Percentiles rank a stretch among this genome's conserved stretches.
These are phyloP conservation scores for Ataeniobius toweri DNA, from an alignment of 2,797 vertebrate genomes.

Conservation along the genomic window DNA sequence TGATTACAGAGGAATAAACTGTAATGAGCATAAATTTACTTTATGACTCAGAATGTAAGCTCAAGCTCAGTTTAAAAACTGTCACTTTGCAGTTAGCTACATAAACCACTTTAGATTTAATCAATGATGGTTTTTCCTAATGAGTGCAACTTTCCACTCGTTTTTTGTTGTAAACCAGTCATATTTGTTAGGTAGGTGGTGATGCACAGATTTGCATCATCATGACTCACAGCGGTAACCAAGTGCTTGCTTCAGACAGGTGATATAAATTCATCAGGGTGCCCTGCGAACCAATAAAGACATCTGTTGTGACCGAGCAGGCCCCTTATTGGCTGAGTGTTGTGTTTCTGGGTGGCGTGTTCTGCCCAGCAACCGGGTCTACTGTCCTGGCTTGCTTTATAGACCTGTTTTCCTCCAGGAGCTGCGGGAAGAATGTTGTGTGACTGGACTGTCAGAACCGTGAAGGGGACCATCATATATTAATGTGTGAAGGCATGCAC, in stretches of 20 bases:
- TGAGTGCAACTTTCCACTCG: not conserved
- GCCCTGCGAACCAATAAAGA: slow-evolving; percentile 59
- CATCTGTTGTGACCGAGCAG: slow-evolving; percentile 43
- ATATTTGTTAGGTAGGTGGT: slow-evolving; percentile 18
- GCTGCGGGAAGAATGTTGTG: slow-evolving; percentile 39
- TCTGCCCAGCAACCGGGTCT: slow-evolving; percentile 77
- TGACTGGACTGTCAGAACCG: slow-evolving; percentile 42
- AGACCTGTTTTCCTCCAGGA: slow-evolving; percentile 51
- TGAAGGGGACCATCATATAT: slow-evolving; percentile 40
- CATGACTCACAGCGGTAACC: slow-evolving; percentile 18
- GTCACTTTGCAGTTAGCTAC: not conserved
- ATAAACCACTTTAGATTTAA: not conserved
- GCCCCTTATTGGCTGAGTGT: slow-evolving; percentile 62
- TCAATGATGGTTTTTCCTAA: not conserved
- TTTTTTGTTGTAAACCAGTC: not conserved
- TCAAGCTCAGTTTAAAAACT: not conserved
- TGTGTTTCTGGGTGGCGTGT: slow-evolving; percentile 53
- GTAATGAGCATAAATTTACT: slow-evolving; percentile 2
- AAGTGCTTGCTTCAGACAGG: slow-evolving; percentile 47
- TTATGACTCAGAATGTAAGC: not conserved
- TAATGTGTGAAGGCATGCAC: slow-evolving; percentile 16
- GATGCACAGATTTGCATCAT: slow-evolving; percentile 21
- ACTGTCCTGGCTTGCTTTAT: slow-evolving; percentile 61
- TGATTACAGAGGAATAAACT: slow-evolving; percentile 13
- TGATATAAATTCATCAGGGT: slow-evolving; percentile 60